These are phyloP conservation scores for Siderastrea radians DNA, from an alignment of 92 coral and sea anemone genomes.

Conservation along the genomic window DNA sequence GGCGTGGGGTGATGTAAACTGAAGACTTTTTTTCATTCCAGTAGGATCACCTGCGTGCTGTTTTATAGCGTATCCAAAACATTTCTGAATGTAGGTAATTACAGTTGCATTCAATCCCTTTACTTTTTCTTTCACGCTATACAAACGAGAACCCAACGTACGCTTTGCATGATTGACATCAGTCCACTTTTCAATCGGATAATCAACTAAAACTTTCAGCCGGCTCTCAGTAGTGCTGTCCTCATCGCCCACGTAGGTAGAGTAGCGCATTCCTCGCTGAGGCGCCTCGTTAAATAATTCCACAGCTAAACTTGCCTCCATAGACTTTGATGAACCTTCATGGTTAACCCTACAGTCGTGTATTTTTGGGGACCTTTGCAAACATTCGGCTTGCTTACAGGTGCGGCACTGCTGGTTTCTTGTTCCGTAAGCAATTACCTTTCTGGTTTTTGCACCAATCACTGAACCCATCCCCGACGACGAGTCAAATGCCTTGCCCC, in stretches of 20 bases:
- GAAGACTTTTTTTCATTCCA: no score
- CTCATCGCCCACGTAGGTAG: slow-evolving; percentile 24
- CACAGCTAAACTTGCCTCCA: slow-evolving; percentile 32
- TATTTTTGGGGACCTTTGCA: no score
- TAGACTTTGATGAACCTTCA: slow-evolving; percentile 38
- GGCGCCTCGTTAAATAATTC: not conserved
- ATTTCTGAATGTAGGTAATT: no score
- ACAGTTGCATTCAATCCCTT: not conserved
- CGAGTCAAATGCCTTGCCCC: not conserved
- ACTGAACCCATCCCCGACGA: no score
- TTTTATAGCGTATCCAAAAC: no score
- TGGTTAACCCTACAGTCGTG: no score
- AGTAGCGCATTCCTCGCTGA: slow-evolving; percentile 2
- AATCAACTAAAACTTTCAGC: not conserved
- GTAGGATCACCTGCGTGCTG: no score
- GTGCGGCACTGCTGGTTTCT: no score
- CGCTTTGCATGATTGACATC: slow-evolving; percentile 43
- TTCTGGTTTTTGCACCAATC: no score
- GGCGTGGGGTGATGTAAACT: not conserved
- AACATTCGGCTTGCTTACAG: no score
- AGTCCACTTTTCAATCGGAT: slow-evolving; percentile 27
- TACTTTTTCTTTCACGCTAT: slow-evolving; percentile 21
- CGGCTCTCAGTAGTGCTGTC: slow-evolving; percentile 42
- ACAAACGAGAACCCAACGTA: slow-evolving; percentile 46
- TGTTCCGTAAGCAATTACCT: no score